Conservation (phyloP, 2,888 invertebrate genomes). For the Synergus gifuensis region DNA sequence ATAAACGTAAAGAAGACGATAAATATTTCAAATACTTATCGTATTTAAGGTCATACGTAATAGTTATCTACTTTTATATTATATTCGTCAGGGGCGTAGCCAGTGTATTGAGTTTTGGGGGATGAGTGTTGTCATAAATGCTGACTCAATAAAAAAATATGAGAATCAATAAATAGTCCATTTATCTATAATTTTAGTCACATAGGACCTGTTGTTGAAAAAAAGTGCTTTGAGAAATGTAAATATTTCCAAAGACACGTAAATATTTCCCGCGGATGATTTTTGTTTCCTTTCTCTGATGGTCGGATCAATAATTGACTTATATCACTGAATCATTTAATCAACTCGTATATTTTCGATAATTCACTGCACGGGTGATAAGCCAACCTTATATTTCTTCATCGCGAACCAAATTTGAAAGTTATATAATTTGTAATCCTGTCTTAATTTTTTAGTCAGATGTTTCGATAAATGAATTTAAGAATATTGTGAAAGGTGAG, state of each 20-base stretch:
- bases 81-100: too few species aligned
- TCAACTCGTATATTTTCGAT: slow-evolving; percentile 1
- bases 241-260: neutral
- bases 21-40: too few species aligned
- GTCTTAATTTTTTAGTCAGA: neutral
- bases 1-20: too few species aligned
- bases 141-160: neutral
- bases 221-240: neutral
- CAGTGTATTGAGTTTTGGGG: too few species aligned
- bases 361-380: neutral
- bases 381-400: neutral
- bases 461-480: neutral
- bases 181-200: neutral
- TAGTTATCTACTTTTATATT: too few species aligned
- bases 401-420: neutral
- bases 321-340: slow-evolving; percentile 26
- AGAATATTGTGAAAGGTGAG: slow-evolving; percentile 5
- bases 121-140: too few species aligned
- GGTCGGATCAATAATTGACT: slow-evolving; percentile 18
- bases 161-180: neutral
- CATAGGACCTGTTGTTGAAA: neutral
- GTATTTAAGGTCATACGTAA: too few species aligned
- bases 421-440: neutral
- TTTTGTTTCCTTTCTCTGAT: neutral
- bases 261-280: neutral